Evolutionary conservation across 2,888 invertebrate genomes (phyloP), one percentile per base, ranked within the genome.

Genomic region (Diploptera punctata): DNA sequence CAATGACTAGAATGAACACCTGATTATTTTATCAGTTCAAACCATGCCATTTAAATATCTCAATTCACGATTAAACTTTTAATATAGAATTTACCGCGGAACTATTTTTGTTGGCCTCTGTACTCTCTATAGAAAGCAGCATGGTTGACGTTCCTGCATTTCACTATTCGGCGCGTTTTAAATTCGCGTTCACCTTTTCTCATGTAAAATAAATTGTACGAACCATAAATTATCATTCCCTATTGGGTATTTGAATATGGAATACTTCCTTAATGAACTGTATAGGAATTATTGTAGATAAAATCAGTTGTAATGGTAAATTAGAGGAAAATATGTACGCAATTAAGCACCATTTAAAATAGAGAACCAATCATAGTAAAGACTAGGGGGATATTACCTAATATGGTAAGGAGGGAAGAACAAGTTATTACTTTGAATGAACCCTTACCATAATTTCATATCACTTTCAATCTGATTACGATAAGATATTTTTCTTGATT

Each of bases 321-420:
- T 5, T 5, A 52, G 16, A 18, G 13, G 1, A 16, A 3, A 24
- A 19, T 62, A 16, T 10, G 2, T 1, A 31, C 29, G 24, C 43
- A 57, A n/a, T 61, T 61, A 61, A 21, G 44, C 18, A 43, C 60
- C 60, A 44, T 47, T 26, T 44, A 65, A 65, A 65, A 47, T 26
- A 18, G 18, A 16, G 26, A 71, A 61, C 84, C 84, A 84, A 84
- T 84, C 82, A 79, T 78, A 76, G 78, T 77, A 74, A 79, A 80
- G 81, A 80, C 81, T 80, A 80, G 82, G 80, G 83, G 82, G 83
- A 84, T 84, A 84, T 84, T 83, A 79, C 84, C 84, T 82, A 83
- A 83, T 84, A 84, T 83, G 83, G 84, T 69, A 69, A 54, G 71
- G 71, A 68, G 73, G 68, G 73, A 73, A 47, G 67, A 57, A 38